Conservation (phyloP, 2,797 vertebrate species). For the Valencia hispanica region DNA sequence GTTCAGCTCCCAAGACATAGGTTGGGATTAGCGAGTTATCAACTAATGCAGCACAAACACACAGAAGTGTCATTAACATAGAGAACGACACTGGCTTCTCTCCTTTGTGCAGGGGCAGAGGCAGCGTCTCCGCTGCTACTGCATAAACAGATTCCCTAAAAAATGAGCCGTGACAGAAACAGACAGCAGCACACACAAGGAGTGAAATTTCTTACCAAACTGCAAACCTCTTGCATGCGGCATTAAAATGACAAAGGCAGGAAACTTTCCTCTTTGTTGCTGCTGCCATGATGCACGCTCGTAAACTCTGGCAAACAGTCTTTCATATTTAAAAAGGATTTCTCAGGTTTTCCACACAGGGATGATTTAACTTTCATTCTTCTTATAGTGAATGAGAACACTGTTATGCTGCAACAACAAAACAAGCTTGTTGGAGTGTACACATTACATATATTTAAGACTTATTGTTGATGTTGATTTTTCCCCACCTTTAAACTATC, state of each 20-base stretch:
- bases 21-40: slow-evolving; percentile 77
- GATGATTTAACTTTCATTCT: slow-evolving; percentile 62
- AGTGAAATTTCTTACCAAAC: slow-evolving; percentile 56
- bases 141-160: slow-evolving; percentile 72
- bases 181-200: slow-evolving; percentile 51
- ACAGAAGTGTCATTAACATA: slow-evolving; percentile 74
- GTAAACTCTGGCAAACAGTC: slow-evolving; percentile 63
- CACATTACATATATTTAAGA: slow-evolving; percentile 33
- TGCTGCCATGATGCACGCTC: slow-evolving; percentile 36
- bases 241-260: slow-evolving; percentile 72
- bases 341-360: slow-evolving; percentile 39
- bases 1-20: slow-evolving; percentile 65
- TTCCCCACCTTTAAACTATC: slow-evolving; percentile 21
- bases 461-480: slow-evolving; percentile 45
- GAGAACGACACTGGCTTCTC: slow-evolving; percentile 62
- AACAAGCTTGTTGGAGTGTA: slow-evolving; percentile 48
- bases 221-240: slow-evolving; percentile 28
- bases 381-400: slow-evolving; percentile 40
- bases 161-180: slow-evolving; percentile 41
- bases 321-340: slow-evolving; percentile 56
- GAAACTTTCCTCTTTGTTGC: slow-evolving; percentile 69
- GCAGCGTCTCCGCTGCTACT: slow-evolving; percentile 48
- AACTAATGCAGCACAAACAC: slow-evolving; percentile 51
- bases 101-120: slow-evolving; percentile 62
- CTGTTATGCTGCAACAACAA: slow-evolving; percentile 42